phyloP scores from a whole-genome alignment of 2,888 invertebrate genomes.

The Marronus borbonicus region DNA sequence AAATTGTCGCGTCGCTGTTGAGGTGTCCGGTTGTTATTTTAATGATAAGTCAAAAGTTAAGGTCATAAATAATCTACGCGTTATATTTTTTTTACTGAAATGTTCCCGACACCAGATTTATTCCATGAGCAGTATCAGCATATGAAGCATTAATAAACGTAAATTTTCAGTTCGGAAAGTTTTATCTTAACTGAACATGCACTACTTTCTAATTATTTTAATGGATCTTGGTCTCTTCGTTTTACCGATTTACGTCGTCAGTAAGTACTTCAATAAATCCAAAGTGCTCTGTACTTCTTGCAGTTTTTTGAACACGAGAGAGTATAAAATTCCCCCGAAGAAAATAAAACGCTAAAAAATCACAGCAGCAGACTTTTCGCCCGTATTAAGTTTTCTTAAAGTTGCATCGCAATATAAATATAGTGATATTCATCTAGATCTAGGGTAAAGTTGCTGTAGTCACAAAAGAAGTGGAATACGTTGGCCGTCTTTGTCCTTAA shows the following conservation, averaged over 20 bases:
- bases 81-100: too few species aligned
- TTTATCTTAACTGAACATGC: neutral
- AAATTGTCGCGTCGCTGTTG: too few species aligned
- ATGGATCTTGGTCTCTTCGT: neutral
- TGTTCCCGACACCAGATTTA: too few species aligned
- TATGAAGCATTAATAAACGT: too few species aligned
- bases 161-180: too few species aligned
- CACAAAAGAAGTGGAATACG: constrained; percentile 19
- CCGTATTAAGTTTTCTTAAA: constrained; percentile 29
- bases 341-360: constrained; percentile 4
- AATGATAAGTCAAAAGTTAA: too few species aligned
- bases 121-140: too few species aligned
- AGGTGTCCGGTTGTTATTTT: too few species aligned
- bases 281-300: constrained; percentile 8
- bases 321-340: neutral
- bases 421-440: constrained; percentile 39
- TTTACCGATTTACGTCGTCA: neutral
- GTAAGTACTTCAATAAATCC: constrained; percentile 12
- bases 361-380: constrained; percentile 23
- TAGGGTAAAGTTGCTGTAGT: constrained; percentile 35
- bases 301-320: neutral
- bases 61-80: too few species aligned
- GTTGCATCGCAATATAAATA: constrained; percentile 36
- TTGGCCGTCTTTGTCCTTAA: neutral
- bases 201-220: neutral